Percentiles rank a stretch among this genome's conserved stretches.
Conservation (phyloP, 2,888 invertebrate species). For the Hecatera dysodea region DNA sequence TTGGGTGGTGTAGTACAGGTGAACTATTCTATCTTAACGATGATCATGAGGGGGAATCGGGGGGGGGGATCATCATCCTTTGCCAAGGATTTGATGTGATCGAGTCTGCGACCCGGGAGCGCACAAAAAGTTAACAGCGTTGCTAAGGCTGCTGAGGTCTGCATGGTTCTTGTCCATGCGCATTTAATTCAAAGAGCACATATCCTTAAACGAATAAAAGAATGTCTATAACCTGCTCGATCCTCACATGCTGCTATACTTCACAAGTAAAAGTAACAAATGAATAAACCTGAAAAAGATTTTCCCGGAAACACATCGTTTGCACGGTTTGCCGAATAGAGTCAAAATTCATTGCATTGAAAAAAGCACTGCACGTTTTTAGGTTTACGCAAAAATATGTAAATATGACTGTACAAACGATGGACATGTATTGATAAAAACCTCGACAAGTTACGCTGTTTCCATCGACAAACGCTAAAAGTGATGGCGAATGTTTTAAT, state of each 20-base stretch:
- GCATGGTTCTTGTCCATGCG: background rate
- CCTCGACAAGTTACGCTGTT: conserved; percentile 30
- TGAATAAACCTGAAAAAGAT: background rate
- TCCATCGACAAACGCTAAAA: conserved; percentile 22
- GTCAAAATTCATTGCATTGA: conserved; percentile 41
- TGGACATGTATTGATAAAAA: conserved; percentile 45
- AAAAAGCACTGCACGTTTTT: conserved; percentile 49
- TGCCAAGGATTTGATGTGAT: background rate
- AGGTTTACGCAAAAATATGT: conserved; percentile 59
- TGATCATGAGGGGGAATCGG: too few relatives aligned
- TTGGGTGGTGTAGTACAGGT: too few relatives aligned
- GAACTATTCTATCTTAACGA: too few relatives aligned
- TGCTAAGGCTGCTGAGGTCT: background rate
- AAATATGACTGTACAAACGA: conserved; percentile 45
- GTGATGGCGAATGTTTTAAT: conserved; percentile 8
- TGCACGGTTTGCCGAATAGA: conserved; percentile 24
- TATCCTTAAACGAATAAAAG: background rate
- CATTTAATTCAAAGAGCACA: background rate
- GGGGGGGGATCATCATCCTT: too few relatives aligned
- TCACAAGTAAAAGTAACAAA: background rate
- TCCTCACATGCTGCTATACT: too few relatives aligned
- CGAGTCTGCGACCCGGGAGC: too few relatives aligned
- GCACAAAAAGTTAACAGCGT: background rate
- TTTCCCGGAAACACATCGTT: conserved; percentile 2
- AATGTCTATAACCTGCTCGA: background rate